Conservation (phyloP, 1,140 invertebrate species). For the Pissodes strobi region DNA sequence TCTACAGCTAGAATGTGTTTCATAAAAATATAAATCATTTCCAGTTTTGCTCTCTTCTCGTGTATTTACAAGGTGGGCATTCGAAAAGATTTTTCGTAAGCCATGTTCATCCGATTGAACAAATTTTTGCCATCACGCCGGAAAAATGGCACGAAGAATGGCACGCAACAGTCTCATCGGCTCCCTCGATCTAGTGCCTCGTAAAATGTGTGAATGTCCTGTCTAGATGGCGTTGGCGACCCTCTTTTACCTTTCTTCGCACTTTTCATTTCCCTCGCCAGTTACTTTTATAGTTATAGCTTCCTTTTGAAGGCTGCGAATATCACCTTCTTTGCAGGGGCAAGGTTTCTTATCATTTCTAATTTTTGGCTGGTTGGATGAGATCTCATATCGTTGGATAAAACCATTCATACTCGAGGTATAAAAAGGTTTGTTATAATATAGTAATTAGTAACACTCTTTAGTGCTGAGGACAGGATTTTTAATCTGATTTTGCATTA, state of each 20-base stretch:
- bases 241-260: slow-evolving; percentile 53
- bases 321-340: slow-evolving; percentile 13
- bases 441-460: too few relatives aligned
- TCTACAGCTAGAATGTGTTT: too few relatives aligned
- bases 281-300: slow-evolving; percentile 56
- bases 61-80: too few relatives aligned
- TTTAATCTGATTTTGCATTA: too few relatives aligned
- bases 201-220: slow-evolving; percentile 51
- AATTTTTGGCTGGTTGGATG: slow-evolving; percentile 27
- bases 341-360: slow-evolving; percentile 30
- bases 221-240: slow-evolving; percentile 51
- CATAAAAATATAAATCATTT: too few relatives aligned
- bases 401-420: background rate
- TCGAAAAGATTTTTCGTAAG: slow-evolving; percentile 4
- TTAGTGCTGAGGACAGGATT: too few relatives aligned
- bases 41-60: too few relatives aligned
- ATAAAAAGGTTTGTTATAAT: too few relatives aligned
- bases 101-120: slow-evolving; percentile 27
- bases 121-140: slow-evolving; percentile 26
- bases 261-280: slow-evolving; percentile 53
- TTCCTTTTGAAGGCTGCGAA: slow-evolving; percentile 42
- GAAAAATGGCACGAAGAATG: slow-evolving; percentile 27
- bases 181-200: slow-evolving; percentile 47
- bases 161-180: slow-evolving; percentile 40
- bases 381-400: slow-evolving; percentile 7